Percentiles rank a stretch among this genome's conserved stretches.
phyloP scores from a whole-genome alignment of 2,888 invertebrate species.

The Tetragonisca angustula region DNA sequence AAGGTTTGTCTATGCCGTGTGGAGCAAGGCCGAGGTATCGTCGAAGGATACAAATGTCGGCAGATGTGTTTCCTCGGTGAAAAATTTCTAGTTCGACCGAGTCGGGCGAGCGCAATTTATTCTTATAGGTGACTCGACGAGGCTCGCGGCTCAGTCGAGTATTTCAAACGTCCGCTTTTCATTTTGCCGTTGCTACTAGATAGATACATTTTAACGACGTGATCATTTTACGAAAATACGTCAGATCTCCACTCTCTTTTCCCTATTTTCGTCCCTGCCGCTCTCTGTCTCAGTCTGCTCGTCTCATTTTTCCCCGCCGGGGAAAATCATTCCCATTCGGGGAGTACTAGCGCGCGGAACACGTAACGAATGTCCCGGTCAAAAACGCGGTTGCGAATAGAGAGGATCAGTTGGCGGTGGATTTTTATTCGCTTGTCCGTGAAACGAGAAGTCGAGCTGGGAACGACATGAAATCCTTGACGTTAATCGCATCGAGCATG shows the following conservation, averaged over 20 bases:
- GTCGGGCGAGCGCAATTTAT: slow-evolving; percentile 54
- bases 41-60: slow-evolving; percentile 60
- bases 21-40: slow-evolving; percentile 39
- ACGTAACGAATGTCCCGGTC: slow-evolving; percentile 14
- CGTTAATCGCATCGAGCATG: slow-evolving; percentile 57
- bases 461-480: slow-evolving; percentile 50
- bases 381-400: slow-evolving; percentile 2
- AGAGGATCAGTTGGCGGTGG: background rate
- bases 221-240: slow-evolving; percentile 49
- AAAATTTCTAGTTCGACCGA: slow-evolving; percentile 56
- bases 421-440: slow-evolving; percentile 21
- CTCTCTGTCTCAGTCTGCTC: background rate
- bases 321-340: slow-evolving; percentile 7
- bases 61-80: slow-evolving; percentile 61
- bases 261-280: background rate
- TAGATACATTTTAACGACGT: slow-evolving; percentile 54
- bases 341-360: slow-evolving; percentile 4
- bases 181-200: slow-evolving; percentile 35
- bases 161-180: slow-evolving; percentile 50
- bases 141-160: slow-evolving; percentile 19
- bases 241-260: background rate
- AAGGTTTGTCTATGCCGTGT: slow-evolving; percentile 58
- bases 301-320: background rate
- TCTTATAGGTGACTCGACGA: slow-evolving; percentile 50
- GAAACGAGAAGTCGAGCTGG: slow-evolving; percentile 27